A percentile compares a stretch with the other conserved stretches of the same genome.
Conservation (phyloP, 2,113 vertebrate genomes). For the Amphilophus citrinellus region DNA sequence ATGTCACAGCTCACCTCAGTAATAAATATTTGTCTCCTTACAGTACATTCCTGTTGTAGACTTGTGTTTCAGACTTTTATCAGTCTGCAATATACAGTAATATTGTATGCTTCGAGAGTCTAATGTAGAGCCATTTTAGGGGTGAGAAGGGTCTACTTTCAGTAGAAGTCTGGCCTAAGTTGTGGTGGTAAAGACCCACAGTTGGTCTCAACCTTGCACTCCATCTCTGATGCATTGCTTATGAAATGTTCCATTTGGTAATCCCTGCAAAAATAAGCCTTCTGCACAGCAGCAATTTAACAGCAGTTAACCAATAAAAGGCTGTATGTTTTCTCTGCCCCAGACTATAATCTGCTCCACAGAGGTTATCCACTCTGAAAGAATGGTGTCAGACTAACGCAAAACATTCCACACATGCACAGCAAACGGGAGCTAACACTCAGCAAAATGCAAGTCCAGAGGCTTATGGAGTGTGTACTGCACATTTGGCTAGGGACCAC, state of each 20-base stretch:
- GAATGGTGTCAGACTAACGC: conserved; percentile 75
- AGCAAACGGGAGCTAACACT: conserved; percentile 17
- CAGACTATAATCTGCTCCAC: conserved; percentile 70
- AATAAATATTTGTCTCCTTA: neutral
- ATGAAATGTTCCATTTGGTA: conserved; percentile 81
- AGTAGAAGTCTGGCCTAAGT: neutral
- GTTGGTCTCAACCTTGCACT: conserved; percentile 43
- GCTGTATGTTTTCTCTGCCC: conserved; percentile 76
- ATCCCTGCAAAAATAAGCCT: conserved; percentile 76
- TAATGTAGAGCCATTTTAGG: conserved; percentile 8
- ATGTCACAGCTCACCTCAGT: neutral
- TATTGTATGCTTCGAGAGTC: neutral
- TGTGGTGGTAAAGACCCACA: conserved; percentile 24
- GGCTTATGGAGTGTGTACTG: neutral
- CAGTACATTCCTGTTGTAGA: neutral
- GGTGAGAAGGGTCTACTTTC: neutral
- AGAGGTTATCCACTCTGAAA: conserved; percentile 77
- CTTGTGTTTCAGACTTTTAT: neutral
- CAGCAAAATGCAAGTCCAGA: neutral
- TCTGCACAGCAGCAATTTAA: conserved; percentile 76
- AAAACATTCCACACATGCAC: conserved; percentile 66
- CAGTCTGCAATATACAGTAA: neutral
- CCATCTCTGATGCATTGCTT: conserved; percentile 60
- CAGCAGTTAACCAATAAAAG: conserved; percentile 80
- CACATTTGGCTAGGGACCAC: neutral